phyloP scores from a whole-genome alignment of 2,113 vertebrate species.

The Cyprinodon tularosa region DNA sequence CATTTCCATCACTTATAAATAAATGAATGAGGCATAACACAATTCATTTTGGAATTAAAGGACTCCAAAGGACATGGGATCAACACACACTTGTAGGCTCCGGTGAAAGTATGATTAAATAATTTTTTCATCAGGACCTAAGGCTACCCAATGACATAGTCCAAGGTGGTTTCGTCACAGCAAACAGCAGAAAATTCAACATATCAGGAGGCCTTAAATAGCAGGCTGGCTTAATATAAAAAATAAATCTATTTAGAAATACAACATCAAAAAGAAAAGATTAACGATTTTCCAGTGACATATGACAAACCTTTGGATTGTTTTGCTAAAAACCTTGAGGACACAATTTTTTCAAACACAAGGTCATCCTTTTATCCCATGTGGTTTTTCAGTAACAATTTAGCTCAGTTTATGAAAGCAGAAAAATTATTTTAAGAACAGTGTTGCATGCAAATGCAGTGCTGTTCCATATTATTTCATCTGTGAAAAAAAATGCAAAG shows the following conservation, averaged over 20 bases:
- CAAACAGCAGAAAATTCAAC: slow-evolving; percentile 19
- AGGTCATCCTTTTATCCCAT: background rate
- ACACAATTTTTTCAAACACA: background rate
- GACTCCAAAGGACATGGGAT: slow-evolving; percentile 16
- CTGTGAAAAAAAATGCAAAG: slow-evolving; percentile 20
- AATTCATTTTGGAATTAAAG: slow-evolving; percentile 52
- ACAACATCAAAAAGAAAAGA: slow-evolving; percentile 11
- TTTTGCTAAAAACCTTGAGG: background rate
- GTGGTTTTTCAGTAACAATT: background rate
- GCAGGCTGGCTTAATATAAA: background rate
- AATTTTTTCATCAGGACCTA: slow-evolving; percentile 35
- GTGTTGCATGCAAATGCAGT: slow-evolving; percentile 13
- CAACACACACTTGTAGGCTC: background rate
- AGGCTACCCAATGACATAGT: slow-evolving; percentile 31
- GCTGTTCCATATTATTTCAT: slow-evolving; percentile 17
- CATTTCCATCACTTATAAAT: slow-evolving; percentile 35
- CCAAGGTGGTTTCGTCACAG: slow-evolving; percentile 32
- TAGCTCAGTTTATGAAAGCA: slow-evolving; percentile 25
- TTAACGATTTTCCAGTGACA: background rate
- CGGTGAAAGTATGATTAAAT: slow-evolving; percentile 28
- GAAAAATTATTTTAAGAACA: slow-evolving; percentile 12
- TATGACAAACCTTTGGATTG: background rate
- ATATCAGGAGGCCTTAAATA: slow-evolving; percentile 13
- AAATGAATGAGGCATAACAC: slow-evolving; percentile 28
- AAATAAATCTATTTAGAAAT: slow-evolving; percentile 17